phyloP scores from a whole-genome alignment of 2,888 invertebrate genomes.

The Drosophila lacicola region DNA sequence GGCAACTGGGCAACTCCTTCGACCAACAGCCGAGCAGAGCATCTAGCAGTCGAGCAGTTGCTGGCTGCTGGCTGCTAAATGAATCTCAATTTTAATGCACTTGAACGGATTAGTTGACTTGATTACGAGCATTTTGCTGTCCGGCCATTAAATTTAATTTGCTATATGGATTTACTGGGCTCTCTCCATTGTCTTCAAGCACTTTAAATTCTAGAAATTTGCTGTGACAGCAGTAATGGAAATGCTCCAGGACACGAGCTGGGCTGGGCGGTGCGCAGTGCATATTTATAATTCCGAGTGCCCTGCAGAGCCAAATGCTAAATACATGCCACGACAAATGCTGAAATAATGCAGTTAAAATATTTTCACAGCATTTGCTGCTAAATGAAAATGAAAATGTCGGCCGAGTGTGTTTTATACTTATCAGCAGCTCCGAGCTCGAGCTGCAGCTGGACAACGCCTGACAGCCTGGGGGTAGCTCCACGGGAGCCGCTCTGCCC shows the following conservation, averaged over 20 bases:
- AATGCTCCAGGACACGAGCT: slow-evolving; percentile 9
- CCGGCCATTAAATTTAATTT: slow-evolving; percentile 68
- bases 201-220: slow-evolving; percentile 18
- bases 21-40: background rate
- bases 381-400: slow-evolving; percentile 28
- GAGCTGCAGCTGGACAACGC: background rate
- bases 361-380: slow-evolving; percentile 63
- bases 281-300: slow-evolving; percentile 19
- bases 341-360: slow-evolving; percentile 58
- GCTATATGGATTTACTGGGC: slow-evolving; percentile 60
- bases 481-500: background rate
- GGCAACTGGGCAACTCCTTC: background rate
- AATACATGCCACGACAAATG: slow-evolving; percentile 46
- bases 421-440: slow-evolving; percentile 16
- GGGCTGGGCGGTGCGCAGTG: background rate
- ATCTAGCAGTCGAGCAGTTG: slow-evolving; percentile 16
- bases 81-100: slow-evolving; percentile 74
- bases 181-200: background rate
- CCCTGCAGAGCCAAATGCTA: slow-evolving; percentile 34
- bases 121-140: slow-evolving; percentile 62
- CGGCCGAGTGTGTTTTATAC: slow-evolving; percentile 25
- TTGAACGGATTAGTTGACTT: slow-evolving; percentile 73
- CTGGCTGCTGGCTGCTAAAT: slow-evolving; percentile 28
- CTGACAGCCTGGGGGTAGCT: too few relatives aligned
- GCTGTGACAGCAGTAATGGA: slow-evolving; percentile 30